These are phyloP conservation scores for Peromyscus aztecus DNA, from an alignment of 2,797 vertebrate species.

Conservation along the genomic window DNA sequence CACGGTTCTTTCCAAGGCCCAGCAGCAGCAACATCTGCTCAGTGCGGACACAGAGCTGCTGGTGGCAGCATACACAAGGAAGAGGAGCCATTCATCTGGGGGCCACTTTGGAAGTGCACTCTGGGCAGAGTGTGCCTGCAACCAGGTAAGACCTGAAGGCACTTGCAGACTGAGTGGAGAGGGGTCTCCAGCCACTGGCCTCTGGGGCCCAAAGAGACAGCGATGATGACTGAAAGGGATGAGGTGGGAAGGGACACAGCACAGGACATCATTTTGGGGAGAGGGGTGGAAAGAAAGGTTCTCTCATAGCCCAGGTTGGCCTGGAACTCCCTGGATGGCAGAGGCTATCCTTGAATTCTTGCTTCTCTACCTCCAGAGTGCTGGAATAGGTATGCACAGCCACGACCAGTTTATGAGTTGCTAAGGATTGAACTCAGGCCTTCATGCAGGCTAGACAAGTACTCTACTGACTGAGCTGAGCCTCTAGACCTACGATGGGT, in stretches of 20 bases:
- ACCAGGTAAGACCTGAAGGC: too few relatives aligned
- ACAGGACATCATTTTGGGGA: background rate
- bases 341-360: background rate
- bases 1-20: background rate
- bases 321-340: background rate
- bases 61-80: background rate
- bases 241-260: too few relatives aligned
- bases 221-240: background rate
- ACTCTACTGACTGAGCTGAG: too few relatives aligned
- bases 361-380: background rate
- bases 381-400: background rate
- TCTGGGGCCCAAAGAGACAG: background rate
- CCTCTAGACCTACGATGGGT: background rate
- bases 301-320: background rate
- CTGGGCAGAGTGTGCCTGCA: background rate
- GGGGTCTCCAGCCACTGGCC: background rate
- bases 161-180: background rate
- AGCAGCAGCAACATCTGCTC: background rate
- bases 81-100: background rate
- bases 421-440: background rate
- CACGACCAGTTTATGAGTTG: background rate
- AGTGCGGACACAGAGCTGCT: background rate
- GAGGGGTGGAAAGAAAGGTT: too few relatives aligned
- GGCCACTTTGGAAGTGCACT: rapidly evolving
- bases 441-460: background rate